Percentiles rank a stretch among this genome's conserved stretches.
phyloP scores from a whole-genome alignment of 2,888 invertebrate genomes.

The Camponotus fellah region DNA sequence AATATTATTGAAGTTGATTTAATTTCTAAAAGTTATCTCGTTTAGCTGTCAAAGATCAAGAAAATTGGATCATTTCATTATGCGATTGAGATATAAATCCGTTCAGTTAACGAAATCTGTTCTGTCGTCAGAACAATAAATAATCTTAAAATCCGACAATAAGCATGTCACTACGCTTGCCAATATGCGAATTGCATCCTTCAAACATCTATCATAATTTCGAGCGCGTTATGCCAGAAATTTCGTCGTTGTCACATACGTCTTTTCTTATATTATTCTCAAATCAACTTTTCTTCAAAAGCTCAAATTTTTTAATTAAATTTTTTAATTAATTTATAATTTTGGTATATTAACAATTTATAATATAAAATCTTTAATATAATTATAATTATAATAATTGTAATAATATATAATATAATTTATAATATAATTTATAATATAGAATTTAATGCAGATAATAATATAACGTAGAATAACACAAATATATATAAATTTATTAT shows the following conservation, averaged over 20 bases:
- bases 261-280: neutral
- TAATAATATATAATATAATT: neutral
- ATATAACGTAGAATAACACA: neutral
- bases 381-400: too few relatives aligned
- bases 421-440: neutral
- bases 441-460: neutral
- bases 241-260: neutral
- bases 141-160: neutral
- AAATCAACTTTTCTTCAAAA: neutral
- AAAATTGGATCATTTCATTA: neutral
- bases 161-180: conserved; percentile 1
- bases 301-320: too few relatives aligned
- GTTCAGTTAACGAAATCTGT: neutral
- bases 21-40: neutral
- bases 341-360: too few relatives aligned
- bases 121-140: neutral
- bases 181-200: neutral
- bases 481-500: neutral
- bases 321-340: neutral
- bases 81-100: neutral
- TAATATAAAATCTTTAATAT: neutral
- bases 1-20: neutral
- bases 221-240: neutral
- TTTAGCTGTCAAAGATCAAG: neutral
- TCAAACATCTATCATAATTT: neutral